phyloP scores from a whole-genome alignment of 1,140 invertebrate species.

The Ceratina japonica region DNA sequence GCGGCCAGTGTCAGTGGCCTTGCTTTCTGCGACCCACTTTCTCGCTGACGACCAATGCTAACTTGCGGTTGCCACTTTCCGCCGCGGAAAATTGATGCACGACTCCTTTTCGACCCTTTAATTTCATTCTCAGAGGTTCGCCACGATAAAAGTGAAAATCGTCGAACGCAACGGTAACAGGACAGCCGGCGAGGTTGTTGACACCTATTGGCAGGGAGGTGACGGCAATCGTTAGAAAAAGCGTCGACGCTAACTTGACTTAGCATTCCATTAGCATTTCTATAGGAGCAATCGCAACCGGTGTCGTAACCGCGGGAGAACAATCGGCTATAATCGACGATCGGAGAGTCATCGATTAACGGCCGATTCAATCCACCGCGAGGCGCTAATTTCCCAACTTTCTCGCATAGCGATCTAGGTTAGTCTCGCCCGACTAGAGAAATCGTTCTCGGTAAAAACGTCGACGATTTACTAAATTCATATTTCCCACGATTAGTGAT shows the following conservation, averaged over 20 bases:
- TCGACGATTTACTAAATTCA: not conserved
- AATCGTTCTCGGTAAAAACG: not conserved
- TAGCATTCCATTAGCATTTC: constrained; percentile 55
- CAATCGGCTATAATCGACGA: constrained; percentile 22
- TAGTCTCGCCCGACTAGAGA: too few species aligned
- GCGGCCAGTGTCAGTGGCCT: constrained; percentile 78
- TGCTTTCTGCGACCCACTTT: constrained; percentile 80
- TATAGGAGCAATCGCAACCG: constrained; percentile 38
- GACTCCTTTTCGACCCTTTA: not conserved
- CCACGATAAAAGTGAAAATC: not conserved
- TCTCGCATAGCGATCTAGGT: not conserved
- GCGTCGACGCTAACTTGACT: constrained; percentile 50
- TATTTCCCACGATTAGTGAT: not conserved
- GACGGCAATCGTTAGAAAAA: constrained; percentile 50
- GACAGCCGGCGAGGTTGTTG: constrained; percentile 42
- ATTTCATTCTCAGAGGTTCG: not conserved
- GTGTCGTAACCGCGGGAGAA: constrained; percentile 57
- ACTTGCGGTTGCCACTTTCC: constrained; percentile 14
- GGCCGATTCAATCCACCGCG: not conserved
- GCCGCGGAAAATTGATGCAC: constrained; percentile 29
- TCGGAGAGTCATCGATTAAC: not conserved
- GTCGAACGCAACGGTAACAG: not conserved
- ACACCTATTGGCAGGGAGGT: constrained; percentile 40
- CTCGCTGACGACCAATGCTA: constrained; percentile 59
- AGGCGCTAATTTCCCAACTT: not conserved